Conservation (phyloP, 2,113 vertebrate species). For the Terrapene triunguis region DNA sequence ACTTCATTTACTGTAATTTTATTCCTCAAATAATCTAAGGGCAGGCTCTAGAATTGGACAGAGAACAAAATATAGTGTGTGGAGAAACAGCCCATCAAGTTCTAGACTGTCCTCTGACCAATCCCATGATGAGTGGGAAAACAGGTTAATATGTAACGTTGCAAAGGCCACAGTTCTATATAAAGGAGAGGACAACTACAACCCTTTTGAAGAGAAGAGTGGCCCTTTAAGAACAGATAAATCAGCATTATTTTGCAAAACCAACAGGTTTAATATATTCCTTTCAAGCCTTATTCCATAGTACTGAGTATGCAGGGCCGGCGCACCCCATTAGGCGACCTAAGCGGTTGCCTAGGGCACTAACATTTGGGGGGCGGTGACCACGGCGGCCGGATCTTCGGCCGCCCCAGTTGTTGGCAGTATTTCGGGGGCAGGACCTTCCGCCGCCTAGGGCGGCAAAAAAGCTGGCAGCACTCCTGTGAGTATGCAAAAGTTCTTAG, state of each 20-base stretch:
- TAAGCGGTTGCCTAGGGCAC: no score
- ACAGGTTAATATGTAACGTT: background rate
- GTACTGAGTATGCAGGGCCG: background rate
- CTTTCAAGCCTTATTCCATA: background rate
- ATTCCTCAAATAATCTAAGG: background rate
- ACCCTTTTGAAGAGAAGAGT: background rate
- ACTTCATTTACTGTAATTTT: background rate
- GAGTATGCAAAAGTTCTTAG: background rate
- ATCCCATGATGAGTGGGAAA: background rate
- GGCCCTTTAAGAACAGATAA: background rate
- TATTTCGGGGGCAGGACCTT: no score
- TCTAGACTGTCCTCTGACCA: background rate
- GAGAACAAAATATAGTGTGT: no score
- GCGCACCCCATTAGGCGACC: no score
- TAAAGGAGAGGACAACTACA: background rate
- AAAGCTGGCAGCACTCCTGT: no score
- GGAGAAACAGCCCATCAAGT: background rate
- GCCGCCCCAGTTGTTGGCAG: no score
- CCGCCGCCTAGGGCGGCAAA: no score
- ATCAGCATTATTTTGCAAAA: background rate
- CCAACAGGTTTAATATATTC: background rate
- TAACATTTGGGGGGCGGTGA: no score
- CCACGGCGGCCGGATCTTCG: no score
- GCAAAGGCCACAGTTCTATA: background rate
- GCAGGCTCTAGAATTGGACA: background rate